These are phyloP conservation scores for Maniola hyperantus DNA, from an alignment of 2,888 invertebrate species.

Conservation along the genomic window DNA sequence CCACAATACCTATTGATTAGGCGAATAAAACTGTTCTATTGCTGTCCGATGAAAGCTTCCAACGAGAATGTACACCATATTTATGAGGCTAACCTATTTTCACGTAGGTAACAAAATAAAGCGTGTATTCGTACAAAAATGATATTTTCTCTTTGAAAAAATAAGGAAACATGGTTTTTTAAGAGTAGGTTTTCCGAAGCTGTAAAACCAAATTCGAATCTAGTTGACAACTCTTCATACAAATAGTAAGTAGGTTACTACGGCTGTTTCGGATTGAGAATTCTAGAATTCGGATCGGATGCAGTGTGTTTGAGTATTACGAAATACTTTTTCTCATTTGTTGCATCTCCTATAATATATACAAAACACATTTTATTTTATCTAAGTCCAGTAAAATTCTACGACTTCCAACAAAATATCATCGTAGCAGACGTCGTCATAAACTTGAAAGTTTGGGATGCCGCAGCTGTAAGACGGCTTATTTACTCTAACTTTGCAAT, in stretches of 20 bases:
- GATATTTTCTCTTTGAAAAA: background rate
- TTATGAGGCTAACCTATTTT: conserved; percentile 16
- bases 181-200: no score
- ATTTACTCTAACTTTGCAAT: background rate
- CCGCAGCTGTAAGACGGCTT: background rate
- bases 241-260: no score
- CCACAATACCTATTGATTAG: conserved; percentile 32
- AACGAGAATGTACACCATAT: conserved; percentile 21
- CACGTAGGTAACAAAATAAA: conserved; percentile 4
- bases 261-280: no score
- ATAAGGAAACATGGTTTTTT: background rate
- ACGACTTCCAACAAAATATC: background rate
- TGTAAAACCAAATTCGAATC: no score
- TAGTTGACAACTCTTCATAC: no score
- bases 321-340: no score
- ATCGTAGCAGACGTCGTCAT: conserved; percentile 1
- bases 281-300: no score
- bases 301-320: no score
- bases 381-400: no score
- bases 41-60: conserved; percentile 19
- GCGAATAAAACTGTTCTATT: conserved; percentile 22
- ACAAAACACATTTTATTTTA: no score
- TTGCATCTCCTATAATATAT: no score
- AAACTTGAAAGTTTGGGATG: conserved; percentile 6
- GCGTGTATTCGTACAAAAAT: background rate